phyloP scores from a whole-genome alignment of 2,113 vertebrate species.

The Pelecanus crispus region DNA sequence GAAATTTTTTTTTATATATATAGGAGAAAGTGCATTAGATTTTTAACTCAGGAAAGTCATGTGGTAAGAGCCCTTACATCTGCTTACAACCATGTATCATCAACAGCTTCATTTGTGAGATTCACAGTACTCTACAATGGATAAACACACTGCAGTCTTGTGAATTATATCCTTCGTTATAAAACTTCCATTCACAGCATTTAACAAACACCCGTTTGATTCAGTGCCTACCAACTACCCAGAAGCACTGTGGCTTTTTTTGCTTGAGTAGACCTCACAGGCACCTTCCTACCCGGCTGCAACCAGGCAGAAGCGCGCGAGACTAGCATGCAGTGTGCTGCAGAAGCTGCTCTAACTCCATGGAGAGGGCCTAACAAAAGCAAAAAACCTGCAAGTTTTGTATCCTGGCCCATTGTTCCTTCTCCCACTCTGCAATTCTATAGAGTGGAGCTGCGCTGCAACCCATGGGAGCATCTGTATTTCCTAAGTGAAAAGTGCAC shows the following conservation, averaged over 20 bases:
- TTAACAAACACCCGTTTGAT: not conserved
- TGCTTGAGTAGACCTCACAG: not conserved
- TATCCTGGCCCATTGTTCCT: not conserved
- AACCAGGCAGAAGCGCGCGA: fast-evolving
- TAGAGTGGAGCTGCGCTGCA: not conserved
- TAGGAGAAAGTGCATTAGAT: not conserved
- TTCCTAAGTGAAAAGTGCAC: fast-evolving
- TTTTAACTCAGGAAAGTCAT: not conserved
- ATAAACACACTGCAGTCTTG: not conserved
- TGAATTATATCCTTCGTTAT: fast-evolving
- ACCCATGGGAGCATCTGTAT: too few species aligned
- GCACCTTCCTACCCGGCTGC: not conserved
- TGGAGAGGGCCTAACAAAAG: not conserved
- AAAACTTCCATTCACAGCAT: not conserved
- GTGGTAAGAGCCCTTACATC: not conserved
- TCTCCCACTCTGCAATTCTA: not conserved
- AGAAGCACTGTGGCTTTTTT: not conserved
- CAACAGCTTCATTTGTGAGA: not conserved
- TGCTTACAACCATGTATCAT: not conserved
- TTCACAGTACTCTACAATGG: not conserved
- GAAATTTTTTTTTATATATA: not conserved
- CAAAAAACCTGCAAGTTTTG: not conserved
- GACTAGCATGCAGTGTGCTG: not conserved
- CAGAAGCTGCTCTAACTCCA: not conserved
- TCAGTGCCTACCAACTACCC: not conserved